Percentiles rank a stretch among this genome's conserved stretches.
Conservation (phyloP, 2,797 vertebrate genomes). For the Threskiornis aethiopicus region DNA sequence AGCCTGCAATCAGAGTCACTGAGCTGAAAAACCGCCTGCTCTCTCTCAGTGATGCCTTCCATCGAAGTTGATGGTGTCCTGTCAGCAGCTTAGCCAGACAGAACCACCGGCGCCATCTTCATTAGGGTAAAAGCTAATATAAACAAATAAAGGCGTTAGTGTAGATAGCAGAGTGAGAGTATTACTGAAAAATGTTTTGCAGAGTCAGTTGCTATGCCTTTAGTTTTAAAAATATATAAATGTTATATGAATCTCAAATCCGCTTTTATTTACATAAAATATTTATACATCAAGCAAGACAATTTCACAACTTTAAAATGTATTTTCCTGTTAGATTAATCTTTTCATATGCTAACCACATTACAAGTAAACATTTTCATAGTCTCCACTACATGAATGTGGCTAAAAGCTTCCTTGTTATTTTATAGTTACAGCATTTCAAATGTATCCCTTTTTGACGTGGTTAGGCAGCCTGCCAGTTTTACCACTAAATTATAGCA, state of each 20-base stretch:
- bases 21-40: background rate
- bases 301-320: constrained; percentile 77
- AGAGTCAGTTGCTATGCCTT: constrained; percentile 31
- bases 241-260: constrained; percentile 73
- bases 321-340: constrained; percentile 79
- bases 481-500: constrained; percentile 71
- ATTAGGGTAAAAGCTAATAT: constrained; percentile 42
- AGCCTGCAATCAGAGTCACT: background rate
- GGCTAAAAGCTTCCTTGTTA: constrained; percentile 74
- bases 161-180: constrained; percentile 58
- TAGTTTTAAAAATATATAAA: constrained; percentile 71
- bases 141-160: constrained; percentile 65
- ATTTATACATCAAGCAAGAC: constrained; percentile 70
- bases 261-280: constrained; percentile 78
- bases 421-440: constrained; percentile 71
- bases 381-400: constrained; percentile 69
- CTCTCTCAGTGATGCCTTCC: background rate
- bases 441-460: constrained; percentile 61
- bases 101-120: constrained; percentile 61
- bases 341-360: constrained; percentile 78
- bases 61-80: constrained; percentile 22
- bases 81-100: constrained; percentile 53
- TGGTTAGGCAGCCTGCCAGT: constrained; percentile 67
- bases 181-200: constrained; percentile 59
- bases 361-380: constrained; percentile 77